These are phyloP conservation scores for Sapajus apella DNA, from an alignment of 2,113 vertebrate genomes.

Conservation along the genomic window DNA sequence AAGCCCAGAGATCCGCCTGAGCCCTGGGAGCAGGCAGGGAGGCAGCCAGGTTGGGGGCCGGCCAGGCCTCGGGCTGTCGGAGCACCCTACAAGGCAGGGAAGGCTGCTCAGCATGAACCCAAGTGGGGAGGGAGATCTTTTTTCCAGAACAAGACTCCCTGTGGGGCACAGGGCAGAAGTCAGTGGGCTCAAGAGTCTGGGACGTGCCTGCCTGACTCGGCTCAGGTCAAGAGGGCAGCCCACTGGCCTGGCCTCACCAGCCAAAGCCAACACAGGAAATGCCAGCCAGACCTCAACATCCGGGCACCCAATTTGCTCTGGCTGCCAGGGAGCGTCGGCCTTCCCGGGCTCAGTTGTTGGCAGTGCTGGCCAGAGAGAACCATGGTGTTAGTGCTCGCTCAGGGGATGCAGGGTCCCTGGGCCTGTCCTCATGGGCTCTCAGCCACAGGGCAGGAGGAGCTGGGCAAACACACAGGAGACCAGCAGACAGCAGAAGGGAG, in stretches of 20 bases:
- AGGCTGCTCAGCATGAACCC: background rate
- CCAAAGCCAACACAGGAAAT: slow-evolving; percentile 83
- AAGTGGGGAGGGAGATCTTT: background rate
- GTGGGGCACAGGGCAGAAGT: slow-evolving; percentile 56
- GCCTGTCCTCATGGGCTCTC: background rate
- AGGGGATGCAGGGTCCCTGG: background rate
- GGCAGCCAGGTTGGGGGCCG: background rate
- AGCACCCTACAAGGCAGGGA: slow-evolving; percentile 66
- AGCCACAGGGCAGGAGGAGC: background rate
- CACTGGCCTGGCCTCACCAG: slow-evolving; percentile 68
- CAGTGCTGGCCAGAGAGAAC: background rate
- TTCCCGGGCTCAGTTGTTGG: slow-evolving; percentile 28
- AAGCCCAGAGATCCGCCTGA: background rate
- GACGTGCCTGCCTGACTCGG: slow-evolving; percentile 64
- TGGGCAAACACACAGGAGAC: slow-evolving; percentile 22
- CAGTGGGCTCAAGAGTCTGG: slow-evolving; percentile 55
- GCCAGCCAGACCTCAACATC: slow-evolving; percentile 74
- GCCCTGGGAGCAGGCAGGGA: background rate
- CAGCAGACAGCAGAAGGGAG: slow-evolving; percentile 65
- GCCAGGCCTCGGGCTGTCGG: background rate
- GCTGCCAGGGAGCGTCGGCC: slow-evolving; percentile 47
- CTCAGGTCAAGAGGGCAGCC: slow-evolving; percentile 73
- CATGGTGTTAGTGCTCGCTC: background rate
- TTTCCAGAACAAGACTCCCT: slow-evolving; percentile 71
- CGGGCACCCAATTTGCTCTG: slow-evolving; percentile 70